Evolutionary conservation across 2,888 invertebrate species (phyloP), one percentile per base, ranked within the genome.

Genomic region (Melolontha melolontha): DNA sequence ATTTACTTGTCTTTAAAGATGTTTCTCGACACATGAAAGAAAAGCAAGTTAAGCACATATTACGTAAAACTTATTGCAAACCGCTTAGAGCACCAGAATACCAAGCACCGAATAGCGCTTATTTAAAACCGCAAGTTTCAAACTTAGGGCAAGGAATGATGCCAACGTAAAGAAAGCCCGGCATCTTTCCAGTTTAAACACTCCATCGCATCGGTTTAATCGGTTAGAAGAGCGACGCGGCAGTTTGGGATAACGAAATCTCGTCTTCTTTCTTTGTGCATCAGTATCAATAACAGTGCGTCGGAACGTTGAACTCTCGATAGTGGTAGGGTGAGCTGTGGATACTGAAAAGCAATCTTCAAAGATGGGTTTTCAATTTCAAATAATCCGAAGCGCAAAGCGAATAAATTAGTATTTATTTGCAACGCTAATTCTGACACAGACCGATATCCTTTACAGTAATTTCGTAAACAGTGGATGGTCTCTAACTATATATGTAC

Each of bases 381-480:
- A 63, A 63, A 63, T 63, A 63, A 47, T 49, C 63, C 47, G 12
- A 12, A 27, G 63, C 63, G 39, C 10, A 49, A 34, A 14, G 49
- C 27, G 63, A 49, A 63, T 63, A 63, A 63, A 63, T 63, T 63
- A 63, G 29, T 63, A 63, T 63, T 47, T 63, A 39, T 63, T 63
- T 63, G 47, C 63, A 29, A 41, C 47, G 63, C 49, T 63, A 63
- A 49, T 63, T 49, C n/a, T 22, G 22, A 8, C 22, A 16, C 49
- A 49, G 6, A 34, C 34, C 6, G 34, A 6, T 6, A 34, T 34
- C 34, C 34, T 34, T 6, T 34, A 34, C 34, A 6, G 34, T 34
- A 34, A 34, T 34, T 34, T 34, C 10, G 2, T 34, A 34, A 10
- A 34, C 34, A 34, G 10, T 10, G 34, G 34, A 34, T 34, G 1